A percentile compares a stretch with the other conserved stretches of the same genome.
Conservation (phyloP, 2,113 vertebrate species). For the Cinclus cinclus region DNA sequence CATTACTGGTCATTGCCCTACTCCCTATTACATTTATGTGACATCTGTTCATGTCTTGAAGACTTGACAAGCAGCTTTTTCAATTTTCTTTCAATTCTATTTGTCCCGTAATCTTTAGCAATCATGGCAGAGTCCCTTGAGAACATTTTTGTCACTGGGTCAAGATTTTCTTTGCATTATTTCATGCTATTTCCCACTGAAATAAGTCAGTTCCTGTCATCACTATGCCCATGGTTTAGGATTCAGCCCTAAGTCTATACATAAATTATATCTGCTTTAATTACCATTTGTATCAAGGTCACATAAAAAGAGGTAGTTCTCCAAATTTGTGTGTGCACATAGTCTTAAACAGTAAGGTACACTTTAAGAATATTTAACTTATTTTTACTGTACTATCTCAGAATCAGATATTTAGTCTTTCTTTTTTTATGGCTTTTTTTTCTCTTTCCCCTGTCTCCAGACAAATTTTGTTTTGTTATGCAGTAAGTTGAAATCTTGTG, state of each 20-base stretch:
- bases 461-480: not conserved
- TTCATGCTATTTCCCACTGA: not conserved
- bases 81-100: not conserved
- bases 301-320: not conserved
- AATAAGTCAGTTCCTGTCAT: not conserved
- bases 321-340: not conserved
- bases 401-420: not conserved
- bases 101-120: rapidly evolving
- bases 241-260: not conserved
- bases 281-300: not conserved
- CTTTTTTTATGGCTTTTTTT: not conserved
- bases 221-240: not conserved
- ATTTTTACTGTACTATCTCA: rapidly evolving
- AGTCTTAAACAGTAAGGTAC: not conserved
- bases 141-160: not conserved
- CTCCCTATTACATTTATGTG: not conserved
- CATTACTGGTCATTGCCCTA: not conserved
- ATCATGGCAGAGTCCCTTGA: not conserved
- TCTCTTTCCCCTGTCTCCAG: not conserved
- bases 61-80: not conserved
- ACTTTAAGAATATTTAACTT: not conserved
- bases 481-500: not conserved
- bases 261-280: not conserved
- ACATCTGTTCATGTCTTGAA: not conserved
- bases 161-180: not conserved